Evolutionary conservation across 2,797 vertebrate genomes (phyloP).

Genomic region (Enteromius anoplus): DNA sequence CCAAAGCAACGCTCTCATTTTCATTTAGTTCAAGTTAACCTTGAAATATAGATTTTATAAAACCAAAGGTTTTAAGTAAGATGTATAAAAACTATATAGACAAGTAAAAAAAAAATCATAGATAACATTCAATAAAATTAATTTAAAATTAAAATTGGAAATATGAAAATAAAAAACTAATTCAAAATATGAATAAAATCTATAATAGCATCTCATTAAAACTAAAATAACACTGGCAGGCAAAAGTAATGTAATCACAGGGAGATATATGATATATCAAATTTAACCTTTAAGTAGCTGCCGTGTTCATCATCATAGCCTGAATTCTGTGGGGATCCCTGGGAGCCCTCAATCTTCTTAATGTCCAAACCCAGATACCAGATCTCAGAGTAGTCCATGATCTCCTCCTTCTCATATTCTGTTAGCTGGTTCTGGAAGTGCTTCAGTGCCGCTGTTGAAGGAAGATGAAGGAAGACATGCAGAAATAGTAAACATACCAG

Average conservation of each 20-base stretch:
- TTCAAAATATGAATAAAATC: background rate
- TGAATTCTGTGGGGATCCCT: constrained; percentile 82
- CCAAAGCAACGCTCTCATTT: background rate
- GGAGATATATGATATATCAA: background rate
- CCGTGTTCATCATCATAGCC: constrained; percentile 92
- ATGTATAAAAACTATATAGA: background rate
- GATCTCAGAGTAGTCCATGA: constrained; percentile 89
- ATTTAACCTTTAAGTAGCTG: constrained; percentile 88
- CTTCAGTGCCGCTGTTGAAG: constrained; percentile 84
- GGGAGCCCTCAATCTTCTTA: constrained; percentile 84
- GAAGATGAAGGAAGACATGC: background rate
- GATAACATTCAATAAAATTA: background rate
- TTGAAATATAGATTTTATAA: background rate
- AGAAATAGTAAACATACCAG: background rate
- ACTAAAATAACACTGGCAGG: background rate
- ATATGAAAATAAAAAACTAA: background rate
- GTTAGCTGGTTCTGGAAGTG: constrained; percentile 87
- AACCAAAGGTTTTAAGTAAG: background rate
- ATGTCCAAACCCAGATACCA: constrained; percentile 93
- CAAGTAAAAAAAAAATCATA: background rate
- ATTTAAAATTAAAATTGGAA: background rate
- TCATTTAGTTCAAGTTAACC: background rate
- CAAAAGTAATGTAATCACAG: constrained; percentile 21
- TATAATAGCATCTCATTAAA: background rate
- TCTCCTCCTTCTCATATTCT: constrained; percentile 89